Percentiles rank a stretch among this genome's conserved stretches.
These are phyloP conservation scores for Hypomecis atomaria DNA, from an alignment of 2,888 invertebrate species.

Conservation along the genomic window DNA sequence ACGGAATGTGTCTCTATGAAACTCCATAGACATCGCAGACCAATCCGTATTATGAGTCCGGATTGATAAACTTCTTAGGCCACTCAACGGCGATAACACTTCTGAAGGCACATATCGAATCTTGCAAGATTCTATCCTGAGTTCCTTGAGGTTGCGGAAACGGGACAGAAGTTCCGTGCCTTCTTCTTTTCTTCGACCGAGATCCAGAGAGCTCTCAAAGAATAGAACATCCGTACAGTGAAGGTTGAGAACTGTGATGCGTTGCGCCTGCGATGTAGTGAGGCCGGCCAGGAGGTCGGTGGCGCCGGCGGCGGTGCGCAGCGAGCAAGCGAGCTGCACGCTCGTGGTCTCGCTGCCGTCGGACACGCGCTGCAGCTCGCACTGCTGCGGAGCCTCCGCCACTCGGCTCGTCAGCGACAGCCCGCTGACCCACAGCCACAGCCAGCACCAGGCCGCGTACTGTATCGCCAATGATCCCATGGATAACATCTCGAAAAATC, in stretches of 20 bases:
- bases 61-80: slow-evolving; percentile 87
- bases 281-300: slow-evolving; percentile 86
- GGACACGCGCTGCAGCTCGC: slow-evolving; percentile 87
- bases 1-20: slow-evolving; percentile 89
- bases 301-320: slow-evolving; percentile 87
- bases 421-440: slow-evolving; percentile 69
- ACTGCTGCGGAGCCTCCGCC: slow-evolving; percentile 88
- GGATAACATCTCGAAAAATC: slow-evolving; percentile 77
- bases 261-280: slow-evolving; percentile 87
- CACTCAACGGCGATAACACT: slow-evolving; percentile 87
- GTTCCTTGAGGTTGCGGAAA: slow-evolving; percentile 87
- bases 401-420: slow-evolving; percentile 80
- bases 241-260: slow-evolving; percentile 87
- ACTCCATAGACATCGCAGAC: slow-evolving; percentile 91
- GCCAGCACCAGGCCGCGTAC: slow-evolving; percentile 73
- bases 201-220: slow-evolving; percentile 88
- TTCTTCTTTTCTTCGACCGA: slow-evolving; percentile 80
- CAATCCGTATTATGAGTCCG: slow-evolving; percentile 92
- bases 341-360: slow-evolving; percentile 83
- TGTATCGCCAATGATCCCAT: slow-evolving; percentile 77
- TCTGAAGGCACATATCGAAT: slow-evolving; percentile 89
- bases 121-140: slow-evolving; percentile 91
- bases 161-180: slow-evolving; percentile 85
- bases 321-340: slow-evolving; percentile 86
- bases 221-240: slow-evolving; percentile 90